A percentile compares a stretch with the other conserved stretches of the same genome.
Conservation (phyloP, 1,140 invertebrate genomes). For the Diorhabda carinulata region DNA sequence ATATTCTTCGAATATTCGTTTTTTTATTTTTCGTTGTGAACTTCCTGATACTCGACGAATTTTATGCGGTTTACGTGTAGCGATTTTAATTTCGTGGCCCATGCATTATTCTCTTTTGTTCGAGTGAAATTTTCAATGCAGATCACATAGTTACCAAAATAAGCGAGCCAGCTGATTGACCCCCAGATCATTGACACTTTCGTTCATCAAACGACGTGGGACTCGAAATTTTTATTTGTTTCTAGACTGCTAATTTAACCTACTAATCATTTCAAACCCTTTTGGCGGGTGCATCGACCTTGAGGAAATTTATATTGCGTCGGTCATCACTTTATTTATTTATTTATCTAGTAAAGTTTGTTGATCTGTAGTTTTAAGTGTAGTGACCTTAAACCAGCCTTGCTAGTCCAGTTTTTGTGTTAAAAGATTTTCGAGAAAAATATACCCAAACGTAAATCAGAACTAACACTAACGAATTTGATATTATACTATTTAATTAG, state of each 20-base stretch:
- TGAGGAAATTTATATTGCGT: conserved; percentile 3
- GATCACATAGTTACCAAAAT: conserved; percentile 25
- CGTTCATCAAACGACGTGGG: conserved; percentile 10
- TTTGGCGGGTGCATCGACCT: conserved; percentile 11
- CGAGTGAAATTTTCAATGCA: conserved; percentile 16
- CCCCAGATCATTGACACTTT: conserved; percentile 25
- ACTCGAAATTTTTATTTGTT: neutral
- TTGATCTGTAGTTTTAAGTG: conserved; percentile 13
- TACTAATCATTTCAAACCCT: conserved; percentile 5
- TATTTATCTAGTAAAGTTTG: conserved; percentile 14
- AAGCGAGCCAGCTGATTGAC: conserved; percentile 19
- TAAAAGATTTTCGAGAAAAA: neutral
- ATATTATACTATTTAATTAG: no score
- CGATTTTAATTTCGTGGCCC: conserved; percentile 9
- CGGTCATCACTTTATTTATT: conserved; percentile 1
- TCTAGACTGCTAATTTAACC: conserved; percentile 1
- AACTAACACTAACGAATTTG: neutral
- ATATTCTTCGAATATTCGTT: neutral
- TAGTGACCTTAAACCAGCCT: conserved; percentile 9
- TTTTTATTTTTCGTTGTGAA: neutral
- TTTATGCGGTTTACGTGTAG: conserved; percentile 12
- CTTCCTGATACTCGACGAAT: neutral
- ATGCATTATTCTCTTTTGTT: conserved; percentile 15
- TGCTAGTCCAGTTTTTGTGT: conserved; percentile 13
- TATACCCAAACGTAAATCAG: neutral